Evolutionary conservation across 2,888 invertebrate species (phyloP).

Genomic region (Philereme vetulata): DNA sequence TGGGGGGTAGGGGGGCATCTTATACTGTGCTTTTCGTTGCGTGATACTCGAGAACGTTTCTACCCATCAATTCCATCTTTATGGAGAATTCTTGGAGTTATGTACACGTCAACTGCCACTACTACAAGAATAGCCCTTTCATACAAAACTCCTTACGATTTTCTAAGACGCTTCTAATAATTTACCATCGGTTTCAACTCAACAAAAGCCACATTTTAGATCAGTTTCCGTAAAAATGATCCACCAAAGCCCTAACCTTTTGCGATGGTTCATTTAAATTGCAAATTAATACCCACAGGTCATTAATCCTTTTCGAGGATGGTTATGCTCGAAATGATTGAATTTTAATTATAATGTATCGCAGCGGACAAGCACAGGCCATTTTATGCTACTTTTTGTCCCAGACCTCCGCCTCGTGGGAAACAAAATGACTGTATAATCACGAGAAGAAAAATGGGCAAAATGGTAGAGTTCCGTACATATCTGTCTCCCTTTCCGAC

Average conservation of each 20-base stretch:
- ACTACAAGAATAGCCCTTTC: no score
- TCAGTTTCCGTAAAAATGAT: not conserved
- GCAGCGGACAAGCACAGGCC: constrained; percentile 7
- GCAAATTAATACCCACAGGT: constrained; percentile 17
- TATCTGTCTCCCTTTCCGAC: constrained; percentile 8
- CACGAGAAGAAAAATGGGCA: constrained; percentile 11
- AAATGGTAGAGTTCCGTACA: constrained; percentile 23
- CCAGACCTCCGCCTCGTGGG: constrained; percentile 21
- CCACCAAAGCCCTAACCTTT: constrained; percentile 11
- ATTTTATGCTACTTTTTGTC: constrained; percentile 26
- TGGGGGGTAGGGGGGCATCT: no score
- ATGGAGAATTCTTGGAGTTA: no score
- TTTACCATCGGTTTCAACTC: no score
- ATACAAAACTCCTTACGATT: no score
- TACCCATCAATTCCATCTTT: no score
- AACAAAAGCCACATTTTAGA: not conserved
- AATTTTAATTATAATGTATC: constrained; percentile 30
- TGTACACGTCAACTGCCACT: no score
- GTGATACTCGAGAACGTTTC: no score
- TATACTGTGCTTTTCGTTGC: no score
- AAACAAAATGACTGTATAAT: constrained; percentile 20
- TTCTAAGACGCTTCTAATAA: no score
- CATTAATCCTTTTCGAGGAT: constrained; percentile 22
- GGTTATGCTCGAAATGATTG: constrained; percentile 23
- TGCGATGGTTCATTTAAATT: constrained; percentile 18